Evolutionary conservation across 2,888 invertebrate species (phyloP), one percentile per base, ranked within the genome.

Genomic region (Tortrix viridana): DNA sequence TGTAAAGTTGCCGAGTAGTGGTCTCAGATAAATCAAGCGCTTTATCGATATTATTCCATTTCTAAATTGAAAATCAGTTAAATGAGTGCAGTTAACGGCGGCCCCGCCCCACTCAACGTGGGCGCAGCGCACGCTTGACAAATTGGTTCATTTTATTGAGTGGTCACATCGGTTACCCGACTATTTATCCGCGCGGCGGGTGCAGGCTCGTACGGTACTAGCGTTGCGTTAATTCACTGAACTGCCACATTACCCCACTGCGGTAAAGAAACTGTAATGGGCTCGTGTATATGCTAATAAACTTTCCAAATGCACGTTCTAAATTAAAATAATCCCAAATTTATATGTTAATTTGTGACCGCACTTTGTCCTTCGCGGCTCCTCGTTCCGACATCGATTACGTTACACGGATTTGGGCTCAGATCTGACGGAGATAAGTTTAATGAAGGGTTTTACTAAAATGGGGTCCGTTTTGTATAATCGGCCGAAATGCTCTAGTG

Each of bases 291-390:
- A 91, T 90, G 90, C 85, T 85, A 90, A 90, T 90, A 88, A 82
- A 87, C 84, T 85, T 82, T 81, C 80, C 75, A 82, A 89, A 88
- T 88, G 89, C 88, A 84, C 62, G 62, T 85, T 88, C 85, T 80
- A 88, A 89, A 90, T 90, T 90, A 91, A 89, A 89, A 89, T 89
- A 88, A 90, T 88, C 86, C 87, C 81, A 77, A 89, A 89, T 89
- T 89, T 89, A 89, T 87, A 91, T 90, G 91, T 85, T 85, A 91
- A 89, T 90, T 87, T 79, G 83, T 86, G 85, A 85, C 88, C 88
- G 86, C 88, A 85, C 80, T 88, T 86, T 84, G 89, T 88, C 88
- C 88, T 88, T 87, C 84, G 85, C 85, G 85, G 88, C 82, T 86
- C 75, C 84, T 82, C 84, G 81, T 86, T 82, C 79, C 82, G 73